These are phyloP conservation scores for Exephanes ischioxanthus DNA, from an alignment of 2,888 invertebrate genomes.

Conservation along the genomic window DNA sequence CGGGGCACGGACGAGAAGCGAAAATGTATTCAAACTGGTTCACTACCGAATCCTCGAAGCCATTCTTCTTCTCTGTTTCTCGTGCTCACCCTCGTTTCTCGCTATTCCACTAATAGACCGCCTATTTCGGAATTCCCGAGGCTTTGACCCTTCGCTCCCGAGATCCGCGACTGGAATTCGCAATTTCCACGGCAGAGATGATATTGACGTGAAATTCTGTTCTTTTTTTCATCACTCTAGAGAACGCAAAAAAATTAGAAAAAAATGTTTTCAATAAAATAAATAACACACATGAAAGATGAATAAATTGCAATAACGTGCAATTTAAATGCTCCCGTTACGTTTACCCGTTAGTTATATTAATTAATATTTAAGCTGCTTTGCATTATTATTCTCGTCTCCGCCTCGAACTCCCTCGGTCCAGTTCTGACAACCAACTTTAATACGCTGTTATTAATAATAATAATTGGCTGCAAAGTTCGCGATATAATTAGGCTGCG, in stretches of 20 bases:
- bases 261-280: too few relatives aligned
- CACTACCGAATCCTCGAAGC: conserved; percentile 1
- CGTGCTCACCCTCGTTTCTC: neutral
- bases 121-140: conserved; percentile 8
- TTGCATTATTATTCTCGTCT: conserved; percentile 19
- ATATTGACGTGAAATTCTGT: too few relatives aligned
- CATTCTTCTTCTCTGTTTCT: conserved; percentile 24
- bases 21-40: conserved; percentile 20
- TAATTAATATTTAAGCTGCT: conserved; percentile 12
- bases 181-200: too few relatives aligned
- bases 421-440: neutral
- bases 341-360: neutral
- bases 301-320: conserved; percentile 13
- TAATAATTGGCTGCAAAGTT: neutral
- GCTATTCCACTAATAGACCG: conserved; percentile 10
- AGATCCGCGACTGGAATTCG: neutral
- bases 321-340: conserved; percentile 13
- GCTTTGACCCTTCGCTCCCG: conserved; percentile 2
- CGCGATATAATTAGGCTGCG: conserved; percentile 13
- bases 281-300: too few relatives aligned
- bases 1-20: neutral
- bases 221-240: too few relatives aligned
- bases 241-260: too few relatives aligned
- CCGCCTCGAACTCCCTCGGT: neutral
- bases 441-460: neutral